Evolutionary conservation across 1,140 invertebrate genomes (phyloP).

Genomic region (Trichonephila clavata): DNA sequence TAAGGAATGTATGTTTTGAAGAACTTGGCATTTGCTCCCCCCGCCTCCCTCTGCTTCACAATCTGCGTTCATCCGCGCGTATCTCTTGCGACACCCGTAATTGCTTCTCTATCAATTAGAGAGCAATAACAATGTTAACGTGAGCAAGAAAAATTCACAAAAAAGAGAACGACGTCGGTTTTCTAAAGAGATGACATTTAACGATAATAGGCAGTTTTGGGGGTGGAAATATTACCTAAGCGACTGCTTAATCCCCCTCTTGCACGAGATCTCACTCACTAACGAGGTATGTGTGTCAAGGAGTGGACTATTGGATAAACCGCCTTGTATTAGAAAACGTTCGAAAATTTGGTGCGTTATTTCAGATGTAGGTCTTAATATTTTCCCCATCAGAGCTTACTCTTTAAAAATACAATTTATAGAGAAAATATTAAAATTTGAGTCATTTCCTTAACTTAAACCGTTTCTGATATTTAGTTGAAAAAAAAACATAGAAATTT

Average conservation of each 20-base stretch:
- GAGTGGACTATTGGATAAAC: not conserved
- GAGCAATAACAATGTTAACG: conserved; percentile 28
- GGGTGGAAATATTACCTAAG: conserved; percentile 50
- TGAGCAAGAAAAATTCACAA: not conserved
- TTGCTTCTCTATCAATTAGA: conserved; percentile 45
- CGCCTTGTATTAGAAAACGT: no score
- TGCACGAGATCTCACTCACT: not conserved
- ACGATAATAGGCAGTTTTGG: conserved; percentile 33
- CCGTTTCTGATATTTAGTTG: no score
- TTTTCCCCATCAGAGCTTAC: no score
- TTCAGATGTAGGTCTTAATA: no score
- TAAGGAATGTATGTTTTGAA: not conserved
- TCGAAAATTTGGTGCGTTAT: no score
- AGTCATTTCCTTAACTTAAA: no score
- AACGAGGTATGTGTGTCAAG: not conserved
- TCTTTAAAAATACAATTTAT: no score
- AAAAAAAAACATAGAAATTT: no score
- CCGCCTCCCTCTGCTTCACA: no score
- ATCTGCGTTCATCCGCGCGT: not conserved
- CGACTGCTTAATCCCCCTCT: not conserved
- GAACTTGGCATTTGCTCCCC: not conserved
- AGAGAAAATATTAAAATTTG: no score
- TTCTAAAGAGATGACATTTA: conserved; percentile 44
- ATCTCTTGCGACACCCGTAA: conserved; percentile 46
- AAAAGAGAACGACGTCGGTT: not conserved